Base-by-base conservation (phyloP, 2,113 vertebrate genomes). In the Eolophus roseicapilla region DNA sequence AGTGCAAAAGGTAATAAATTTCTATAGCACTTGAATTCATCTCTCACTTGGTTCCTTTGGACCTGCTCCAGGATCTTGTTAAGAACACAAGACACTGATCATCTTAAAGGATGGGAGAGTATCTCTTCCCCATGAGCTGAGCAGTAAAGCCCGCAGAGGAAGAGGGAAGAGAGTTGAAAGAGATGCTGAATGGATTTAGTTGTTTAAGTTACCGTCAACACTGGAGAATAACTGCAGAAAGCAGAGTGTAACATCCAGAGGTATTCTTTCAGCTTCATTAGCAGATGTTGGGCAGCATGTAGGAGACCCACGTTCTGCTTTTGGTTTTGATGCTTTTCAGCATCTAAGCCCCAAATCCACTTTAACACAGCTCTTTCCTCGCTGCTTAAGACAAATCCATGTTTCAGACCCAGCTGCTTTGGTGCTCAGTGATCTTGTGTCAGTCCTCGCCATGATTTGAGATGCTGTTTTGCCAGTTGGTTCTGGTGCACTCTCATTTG, bases 401-500 rank as follows among this genome's bases (percentile, higher is more conserved):
- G 4, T 70, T 95, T 94, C 52, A 62, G 68, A 49, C 27, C n/a
- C 24, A 43, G 41, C 71, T 46, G 33, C 71, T 39, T 70, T 3
- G 2, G 28, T 77, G 37, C 11, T 59, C 12, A 13, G 39, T 12
- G 12, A 19, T 93, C 88, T 73, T 52, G 21, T 86, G 60, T 84
- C 91, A 73, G 4, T 88, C 37, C 55, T 86, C 31, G 15, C 57
- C 39, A 3, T 11, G 37, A 67, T 95, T 35, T 87, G 80, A 87
- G 67, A 28, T 49, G 31, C 79, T 86, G 65, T 77, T 95, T 84
- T 77, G 63, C 86, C 76, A 53, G 1, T 93, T 92, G 59, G 71
- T 92, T 97, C 92, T 44, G 64, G 49, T 95, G 70, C 55, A 12
- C 64, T 87, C 93, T 95, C 21, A 92, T 97, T 96, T 98, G 90